A percentile compares a stretch with the other conserved stretches of the same genome.
Conservation (phyloP, 2,113 vertebrate species). For the Paralichthys olivaceus region DNA sequence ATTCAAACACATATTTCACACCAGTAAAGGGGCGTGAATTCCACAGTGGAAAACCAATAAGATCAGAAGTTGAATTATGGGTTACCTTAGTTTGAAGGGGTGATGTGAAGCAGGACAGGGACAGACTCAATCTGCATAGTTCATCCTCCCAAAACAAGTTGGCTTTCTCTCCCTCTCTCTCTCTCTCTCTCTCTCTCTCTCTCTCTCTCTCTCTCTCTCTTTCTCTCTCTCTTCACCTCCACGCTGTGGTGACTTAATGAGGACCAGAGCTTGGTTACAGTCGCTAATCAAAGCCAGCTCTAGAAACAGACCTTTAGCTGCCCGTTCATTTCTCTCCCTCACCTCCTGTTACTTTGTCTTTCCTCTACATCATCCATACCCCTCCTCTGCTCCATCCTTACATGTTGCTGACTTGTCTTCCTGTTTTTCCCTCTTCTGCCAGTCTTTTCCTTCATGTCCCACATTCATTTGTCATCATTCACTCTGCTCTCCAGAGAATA, state of each 20-base stretch:
- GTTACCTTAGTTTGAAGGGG: conserved; percentile 34
- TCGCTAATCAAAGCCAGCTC: conserved; percentile 78
- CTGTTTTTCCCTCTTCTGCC: conserved; percentile 30
- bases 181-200: conserved; percentile 3
- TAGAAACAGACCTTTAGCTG: conserved; percentile 66
- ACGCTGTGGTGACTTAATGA: conserved; percentile 62
- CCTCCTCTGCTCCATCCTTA: conserved; percentile 43
- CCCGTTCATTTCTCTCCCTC: conserved; percentile 68
- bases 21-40: conserved; percentile 38
- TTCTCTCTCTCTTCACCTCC: conserved; percentile 40
- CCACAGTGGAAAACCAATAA: conserved; percentile 36
- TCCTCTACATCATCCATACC: conserved; percentile 56
- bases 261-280: conserved; percentile 68
- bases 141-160: conserved; percentile 30
- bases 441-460: conserved; percentile 14
- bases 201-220: conserved; percentile 9
- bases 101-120: conserved; percentile 1
- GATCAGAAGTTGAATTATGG: conserved; percentile 69
- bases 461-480: conserved; percentile 36
- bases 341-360: conserved; percentile 69
- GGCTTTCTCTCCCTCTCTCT: conserved; percentile 11
- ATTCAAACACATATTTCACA: conserved; percentile 50
- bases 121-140: conserved; percentile 20
- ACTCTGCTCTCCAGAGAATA: conserved; percentile 13
- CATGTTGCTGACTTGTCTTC: conserved; percentile 38